phyloP scores from a whole-genome alignment of 2,797 vertebrate species.

The Acridotheres tristis region DNA sequence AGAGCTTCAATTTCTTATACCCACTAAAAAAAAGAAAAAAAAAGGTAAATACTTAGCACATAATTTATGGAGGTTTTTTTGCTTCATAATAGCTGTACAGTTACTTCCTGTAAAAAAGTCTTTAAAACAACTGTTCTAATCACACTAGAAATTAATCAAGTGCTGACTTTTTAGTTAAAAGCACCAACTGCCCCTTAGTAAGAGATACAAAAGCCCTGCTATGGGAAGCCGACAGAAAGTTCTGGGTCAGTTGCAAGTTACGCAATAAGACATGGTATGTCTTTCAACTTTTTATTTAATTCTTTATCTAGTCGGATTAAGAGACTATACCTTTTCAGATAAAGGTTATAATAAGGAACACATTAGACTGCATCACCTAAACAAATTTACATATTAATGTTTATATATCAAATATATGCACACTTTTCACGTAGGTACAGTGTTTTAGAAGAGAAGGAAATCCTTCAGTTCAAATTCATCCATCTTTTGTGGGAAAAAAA shows the following conservation, averaged over 20 bases:
- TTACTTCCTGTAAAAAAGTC: background rate
- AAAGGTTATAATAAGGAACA: background rate
- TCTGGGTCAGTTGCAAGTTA: background rate
- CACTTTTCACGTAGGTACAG: background rate
- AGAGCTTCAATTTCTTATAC: background rate
- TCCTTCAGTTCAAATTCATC: background rate
- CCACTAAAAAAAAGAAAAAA: background rate
- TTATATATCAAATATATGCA: background rate
- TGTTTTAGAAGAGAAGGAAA: background rate
- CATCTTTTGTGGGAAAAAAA: background rate
- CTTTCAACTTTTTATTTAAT: background rate
- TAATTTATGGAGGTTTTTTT: background rate
- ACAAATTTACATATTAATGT: background rate
- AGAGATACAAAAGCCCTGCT: background rate
- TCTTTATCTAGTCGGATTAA: background rate
- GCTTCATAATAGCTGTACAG: background rate
- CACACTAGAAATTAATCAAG: background rate
- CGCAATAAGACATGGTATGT: background rate
- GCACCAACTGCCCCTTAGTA: background rate
- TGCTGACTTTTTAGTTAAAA: background rate
- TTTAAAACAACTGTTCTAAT: background rate
- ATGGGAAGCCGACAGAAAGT: background rate
- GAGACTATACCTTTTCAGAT: background rate
- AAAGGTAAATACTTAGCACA: background rate
- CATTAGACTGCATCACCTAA: background rate